These are phyloP conservation scores for Magallana ariakensis DNA, from an alignment of 1,140 invertebrate species.

Conservation along the genomic window DNA sequence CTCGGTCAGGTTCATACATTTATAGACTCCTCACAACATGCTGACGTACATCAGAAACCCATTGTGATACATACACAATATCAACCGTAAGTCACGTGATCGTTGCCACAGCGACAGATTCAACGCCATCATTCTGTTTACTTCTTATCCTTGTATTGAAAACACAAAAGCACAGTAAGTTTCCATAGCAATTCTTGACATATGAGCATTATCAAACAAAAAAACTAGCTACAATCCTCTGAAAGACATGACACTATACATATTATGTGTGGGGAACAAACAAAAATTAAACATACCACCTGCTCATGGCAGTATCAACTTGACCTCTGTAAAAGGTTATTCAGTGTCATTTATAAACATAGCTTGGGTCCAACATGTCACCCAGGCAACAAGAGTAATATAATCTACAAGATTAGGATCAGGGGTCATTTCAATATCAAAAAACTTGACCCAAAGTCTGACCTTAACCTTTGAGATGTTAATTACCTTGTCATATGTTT, in stretches of 20 bases:
- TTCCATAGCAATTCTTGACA: slow-evolving; percentile 3
- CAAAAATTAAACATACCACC: not conserved
- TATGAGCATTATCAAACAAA: slow-evolving; percentile 11
- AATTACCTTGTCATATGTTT: slow-evolving; percentile 9
- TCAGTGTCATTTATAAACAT: not conserved
- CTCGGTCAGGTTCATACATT: slow-evolving; percentile 25
- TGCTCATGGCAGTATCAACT: not conserved
- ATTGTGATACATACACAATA: slow-evolving; percentile 30
- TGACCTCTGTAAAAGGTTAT: not conserved
- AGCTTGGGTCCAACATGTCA: slow-evolving; percentile 16
- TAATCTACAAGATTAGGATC: not conserved
- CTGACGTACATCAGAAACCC: slow-evolving; percentile 15
- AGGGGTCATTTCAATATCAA: not conserved
- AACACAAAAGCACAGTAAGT: slow-evolving; percentile 12
- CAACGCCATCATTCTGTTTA: not conserved
- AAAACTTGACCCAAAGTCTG: not conserved
- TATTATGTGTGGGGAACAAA: not conserved
- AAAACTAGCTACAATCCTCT: slow-evolving; percentile 18
- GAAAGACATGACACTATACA: not conserved
- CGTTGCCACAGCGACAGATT: slow-evolving; percentile 2
- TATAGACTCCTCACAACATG: slow-evolving; percentile 10
- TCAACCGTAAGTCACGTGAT: slow-evolving; percentile 19
- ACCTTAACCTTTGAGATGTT: not conserved
- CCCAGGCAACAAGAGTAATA: not conserved
- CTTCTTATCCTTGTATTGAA: slow-evolving; percentile 7